phyloP scores from a whole-genome alignment of 2,888 invertebrate genomes.

The Campoplex nolae region DNA sequence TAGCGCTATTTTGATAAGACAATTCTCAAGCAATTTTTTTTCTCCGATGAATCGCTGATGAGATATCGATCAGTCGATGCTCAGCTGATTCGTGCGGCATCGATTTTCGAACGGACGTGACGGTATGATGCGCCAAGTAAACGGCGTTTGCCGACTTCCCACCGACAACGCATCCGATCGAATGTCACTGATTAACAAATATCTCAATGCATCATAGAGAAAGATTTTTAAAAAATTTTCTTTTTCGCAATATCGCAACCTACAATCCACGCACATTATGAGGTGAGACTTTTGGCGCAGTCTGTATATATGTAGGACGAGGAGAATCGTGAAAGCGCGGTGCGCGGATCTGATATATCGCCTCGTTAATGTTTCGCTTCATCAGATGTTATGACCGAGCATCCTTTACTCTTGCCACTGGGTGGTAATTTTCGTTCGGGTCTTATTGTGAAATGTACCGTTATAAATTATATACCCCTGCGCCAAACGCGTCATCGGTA shows the following conservation, averaged over 20 bases:
- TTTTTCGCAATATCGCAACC: background rate
- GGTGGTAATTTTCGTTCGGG: slow-evolving; percentile 81
- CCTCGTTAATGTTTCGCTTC: slow-evolving; percentile 83
- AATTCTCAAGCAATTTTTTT: background rate
- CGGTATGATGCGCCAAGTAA: background rate
- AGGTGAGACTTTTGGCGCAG: slow-evolving; percentile 12
- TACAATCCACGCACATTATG: background rate
- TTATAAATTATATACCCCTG: slow-evolving; percentile 76
- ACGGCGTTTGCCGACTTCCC: background rate
- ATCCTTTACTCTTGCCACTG: slow-evolving; percentile 80
- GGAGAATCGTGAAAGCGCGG: slow-evolving; percentile 53
- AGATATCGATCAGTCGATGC: background rate
- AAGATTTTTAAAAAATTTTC: background rate
- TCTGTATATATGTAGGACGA: background rate
- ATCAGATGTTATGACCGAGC: slow-evolving; percentile 83
- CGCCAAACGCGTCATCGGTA: slow-evolving; percentile 29
- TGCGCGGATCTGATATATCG: slow-evolving; percentile 79
- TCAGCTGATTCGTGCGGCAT: background rate
- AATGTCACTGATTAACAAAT: background rate
- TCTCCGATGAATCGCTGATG: background rate
- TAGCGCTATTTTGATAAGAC: background rate
- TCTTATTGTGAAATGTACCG: slow-evolving; percentile 80
- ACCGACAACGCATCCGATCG: background rate
- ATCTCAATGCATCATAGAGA: background rate
- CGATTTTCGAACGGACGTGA: background rate